Conservation (phyloP, 2,113 vertebrate species). For the Lucifuga dentata region DNA sequence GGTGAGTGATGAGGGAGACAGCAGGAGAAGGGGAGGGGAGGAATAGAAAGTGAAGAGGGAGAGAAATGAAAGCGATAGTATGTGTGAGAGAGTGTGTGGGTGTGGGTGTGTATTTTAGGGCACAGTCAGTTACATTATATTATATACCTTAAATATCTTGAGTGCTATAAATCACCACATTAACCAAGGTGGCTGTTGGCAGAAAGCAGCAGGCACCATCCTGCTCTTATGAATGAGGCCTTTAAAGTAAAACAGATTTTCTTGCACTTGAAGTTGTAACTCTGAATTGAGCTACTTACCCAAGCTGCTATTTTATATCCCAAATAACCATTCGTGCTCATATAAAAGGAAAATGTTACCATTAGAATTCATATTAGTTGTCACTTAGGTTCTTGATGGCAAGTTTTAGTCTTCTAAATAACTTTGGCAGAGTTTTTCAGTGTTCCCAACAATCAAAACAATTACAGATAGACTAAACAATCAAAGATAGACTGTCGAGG, state of each 20-base stretch:
- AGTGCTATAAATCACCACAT: conserved; percentile 45
- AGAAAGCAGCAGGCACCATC: conserved; percentile 23
- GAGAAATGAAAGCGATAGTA: neutral
- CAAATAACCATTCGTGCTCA: neutral
- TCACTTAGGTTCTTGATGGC: no score
- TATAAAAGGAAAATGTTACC: conserved; percentile 2
- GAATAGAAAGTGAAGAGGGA: neutral
- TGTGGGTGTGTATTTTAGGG: neutral
- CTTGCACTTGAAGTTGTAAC: conserved; percentile 22
- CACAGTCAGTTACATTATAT: conserved; percentile 17
- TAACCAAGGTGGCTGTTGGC: conserved; percentile 17
- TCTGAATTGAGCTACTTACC: neutral
- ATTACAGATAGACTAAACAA: no score
- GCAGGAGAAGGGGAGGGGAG: neutral
- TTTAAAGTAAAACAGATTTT: conserved; percentile 31
- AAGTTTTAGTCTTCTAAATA: no score
- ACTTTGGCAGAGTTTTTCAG: no score
- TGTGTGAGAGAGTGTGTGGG: neutral
- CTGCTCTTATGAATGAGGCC: conserved; percentile 36
- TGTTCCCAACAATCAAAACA: no score
- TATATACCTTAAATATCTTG: conserved; percentile 33
- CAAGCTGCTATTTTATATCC: conserved; percentile 10
- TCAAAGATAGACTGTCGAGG: no score
- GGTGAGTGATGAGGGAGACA: conserved; percentile 15
- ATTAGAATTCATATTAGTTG: no score